These are phyloP conservation scores for Xiphorhynchus erythropygius DNA, from an alignment of 2,797 vertebrate species.

Conservation along the genomic window DNA sequence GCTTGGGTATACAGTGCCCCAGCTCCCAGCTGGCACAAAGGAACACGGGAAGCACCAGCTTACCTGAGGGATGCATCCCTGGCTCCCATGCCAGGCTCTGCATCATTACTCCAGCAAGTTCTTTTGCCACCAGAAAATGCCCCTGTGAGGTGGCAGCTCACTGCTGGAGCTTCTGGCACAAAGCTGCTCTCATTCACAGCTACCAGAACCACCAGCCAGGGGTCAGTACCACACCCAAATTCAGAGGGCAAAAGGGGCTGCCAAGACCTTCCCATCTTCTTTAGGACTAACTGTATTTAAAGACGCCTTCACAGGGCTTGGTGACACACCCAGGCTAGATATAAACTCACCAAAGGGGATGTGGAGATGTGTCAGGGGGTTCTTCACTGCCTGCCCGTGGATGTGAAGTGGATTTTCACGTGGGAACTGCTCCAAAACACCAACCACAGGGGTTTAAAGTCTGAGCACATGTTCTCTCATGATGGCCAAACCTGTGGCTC, in stretches of 20 bases:
- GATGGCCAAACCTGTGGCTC: neutral
- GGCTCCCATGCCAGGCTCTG: neutral
- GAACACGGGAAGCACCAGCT: fast-evolving
- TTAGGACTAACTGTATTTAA: neutral
- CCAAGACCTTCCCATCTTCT: neutral
- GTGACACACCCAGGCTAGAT: neutral
- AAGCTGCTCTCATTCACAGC: neutral
- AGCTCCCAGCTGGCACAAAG: neutral
- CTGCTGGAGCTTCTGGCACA: neutral
- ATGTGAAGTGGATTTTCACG: neutral
- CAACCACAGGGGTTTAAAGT: neutral
- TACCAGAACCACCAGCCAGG: neutral
- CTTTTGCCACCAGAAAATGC: neutral
- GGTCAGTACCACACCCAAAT: too few relatives aligned
- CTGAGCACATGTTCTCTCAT: neutral
- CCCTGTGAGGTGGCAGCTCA: neutral
- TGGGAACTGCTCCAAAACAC: fast-evolving
- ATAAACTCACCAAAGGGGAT: neutral
- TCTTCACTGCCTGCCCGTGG: fast-evolving
- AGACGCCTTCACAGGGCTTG: neutral
- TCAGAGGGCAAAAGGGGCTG: neutral
- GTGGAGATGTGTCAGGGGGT: fast-evolving
- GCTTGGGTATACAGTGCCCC: neutral
- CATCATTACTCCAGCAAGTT: neutral
- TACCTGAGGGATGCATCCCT: neutral